Evolutionary conservation across 2,113 vertebrate genomes (phyloP), one percentile per base, ranked within the genome.

Genomic region (Pristiophorus japonicus): DNA sequence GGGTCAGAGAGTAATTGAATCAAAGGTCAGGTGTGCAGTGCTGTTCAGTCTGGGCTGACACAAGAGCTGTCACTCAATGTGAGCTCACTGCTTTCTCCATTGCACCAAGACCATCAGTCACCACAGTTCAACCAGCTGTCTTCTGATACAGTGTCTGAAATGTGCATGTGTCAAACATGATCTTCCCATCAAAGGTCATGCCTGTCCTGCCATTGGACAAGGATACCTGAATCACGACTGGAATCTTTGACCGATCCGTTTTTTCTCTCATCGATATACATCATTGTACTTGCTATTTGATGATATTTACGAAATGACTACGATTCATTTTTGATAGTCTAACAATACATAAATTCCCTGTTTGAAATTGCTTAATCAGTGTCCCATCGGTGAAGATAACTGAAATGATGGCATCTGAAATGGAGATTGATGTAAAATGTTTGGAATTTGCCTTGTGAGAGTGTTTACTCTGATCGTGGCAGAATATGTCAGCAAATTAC

Each of bases 91-190:
- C 66, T 94, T 94, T 65, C 45, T 51, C 5, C 45, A 47, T 67
- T 70, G 42, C 42, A 24, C 91, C n/a, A 94, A 73, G 59, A 94
- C 66, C 12, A 70, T 67, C 45, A 70, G 24, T 73, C 93, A 67
- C 22, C 65, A 94, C 2, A 22, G 22, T 47, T 67, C 65, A 94
- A 70, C 62, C 93, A 94, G 65, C 66, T 47, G 66, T 70, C 93
- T 94, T 45, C 93, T 70, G 65, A n/a, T 70, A 94, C 65, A 47
- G 66, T 94, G 27, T 34, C 27, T 94, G 65, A 70, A 70, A 94
- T 70, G 65, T 70, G n/a, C 42, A 42, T 47, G 91, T 38, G 63
- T 20, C 63, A 94, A 70, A 94, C n/a, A 42, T 4, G 55, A 93
- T 65, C 34, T 94, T 27, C 4, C 42, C 8, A 18, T 24, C 51